phyloP scores from a whole-genome alignment of 2,797 vertebrate species.

The Dryobates pubescens region DNA sequence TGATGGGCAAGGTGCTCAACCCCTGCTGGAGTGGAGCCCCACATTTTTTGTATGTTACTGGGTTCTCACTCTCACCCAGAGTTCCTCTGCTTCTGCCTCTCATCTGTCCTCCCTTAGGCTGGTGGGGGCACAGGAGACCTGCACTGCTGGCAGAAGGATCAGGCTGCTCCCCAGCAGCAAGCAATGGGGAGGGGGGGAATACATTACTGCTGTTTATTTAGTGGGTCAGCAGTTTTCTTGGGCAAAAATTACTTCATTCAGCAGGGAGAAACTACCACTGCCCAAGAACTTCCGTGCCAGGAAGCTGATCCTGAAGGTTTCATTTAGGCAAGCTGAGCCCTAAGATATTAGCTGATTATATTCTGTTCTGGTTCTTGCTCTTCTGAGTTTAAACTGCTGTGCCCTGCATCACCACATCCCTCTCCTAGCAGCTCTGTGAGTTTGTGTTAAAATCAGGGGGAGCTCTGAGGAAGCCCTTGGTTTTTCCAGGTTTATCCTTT shows the following conservation, averaged over 20 bases:
- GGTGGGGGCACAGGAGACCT: not conserved
- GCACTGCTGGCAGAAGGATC: not conserved
- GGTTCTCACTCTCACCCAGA: not conserved
- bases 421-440: not conserved
- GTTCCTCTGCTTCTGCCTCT: not conserved
- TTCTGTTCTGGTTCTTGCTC: not conserved
- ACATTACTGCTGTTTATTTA: not conserved
- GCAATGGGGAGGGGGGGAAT: slow-evolving; percentile 1
- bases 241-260: slow-evolving; percentile 42
- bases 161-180: not conserved
- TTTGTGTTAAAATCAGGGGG: not conserved
- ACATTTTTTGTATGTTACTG: fast-evolving
- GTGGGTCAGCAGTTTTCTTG: slow-evolving; percentile 27
- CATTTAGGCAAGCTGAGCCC: slow-evolving; percentile 4
- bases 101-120: not conserved
- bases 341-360: not conserved
- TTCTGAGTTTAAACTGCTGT: not conserved
- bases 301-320: slow-evolving; percentile 25
- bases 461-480: not conserved
- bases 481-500: not conserved
- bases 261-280: not conserved
- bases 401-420: not conserved
- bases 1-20: not conserved
- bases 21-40: not conserved
- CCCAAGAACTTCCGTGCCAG: slow-evolving; percentile 18